These are phyloP conservation scores for Caenorhabditis drosophilae DNA, from an alignment of 2,888 invertebrate genomes.

Conservation along the genomic window DNA sequence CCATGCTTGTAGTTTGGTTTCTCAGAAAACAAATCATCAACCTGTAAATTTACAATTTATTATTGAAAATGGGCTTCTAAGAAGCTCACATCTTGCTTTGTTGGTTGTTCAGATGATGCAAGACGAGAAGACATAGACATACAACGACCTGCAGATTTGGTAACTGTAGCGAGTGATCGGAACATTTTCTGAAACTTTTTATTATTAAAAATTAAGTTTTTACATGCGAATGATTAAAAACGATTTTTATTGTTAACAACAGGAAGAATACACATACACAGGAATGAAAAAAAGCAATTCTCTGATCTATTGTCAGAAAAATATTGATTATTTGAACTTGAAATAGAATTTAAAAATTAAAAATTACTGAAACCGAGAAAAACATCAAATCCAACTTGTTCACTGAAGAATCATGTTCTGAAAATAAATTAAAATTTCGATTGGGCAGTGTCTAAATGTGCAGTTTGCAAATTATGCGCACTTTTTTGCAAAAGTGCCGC, in stretches of 20 bases:
- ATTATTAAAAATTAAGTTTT: background rate
- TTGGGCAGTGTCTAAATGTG: background rate
- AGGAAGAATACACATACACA: no score
- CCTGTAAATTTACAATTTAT: background rate
- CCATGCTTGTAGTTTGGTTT: constrained; percentile 16
- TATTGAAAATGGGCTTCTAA: background rate
- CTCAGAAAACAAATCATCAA: constrained; percentile 45
- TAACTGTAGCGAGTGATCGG: constrained; percentile 25
- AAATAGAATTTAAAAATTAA: no score
- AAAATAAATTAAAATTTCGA: background rate
- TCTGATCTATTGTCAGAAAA: no score
- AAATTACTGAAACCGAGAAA: no score
- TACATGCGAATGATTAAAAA: background rate
- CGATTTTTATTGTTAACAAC: no score
- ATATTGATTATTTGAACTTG: no score
- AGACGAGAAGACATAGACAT: constrained; percentile 25
- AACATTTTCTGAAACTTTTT: constrained; percentile 33
- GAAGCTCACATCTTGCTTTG: constrained; percentile 10
- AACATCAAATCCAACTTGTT: no score
- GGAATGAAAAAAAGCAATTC: no score
- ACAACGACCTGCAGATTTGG: constrained; percentile 26
- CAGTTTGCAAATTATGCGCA: constrained; percentile 16
- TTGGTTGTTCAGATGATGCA: constrained; percentile 15
- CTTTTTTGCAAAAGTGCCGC: constrained; percentile 18
- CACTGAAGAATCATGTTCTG: no score